Base-by-base conservation (phyloP, 2,888 invertebrate species). In the Cataglyphis livida region DNA sequence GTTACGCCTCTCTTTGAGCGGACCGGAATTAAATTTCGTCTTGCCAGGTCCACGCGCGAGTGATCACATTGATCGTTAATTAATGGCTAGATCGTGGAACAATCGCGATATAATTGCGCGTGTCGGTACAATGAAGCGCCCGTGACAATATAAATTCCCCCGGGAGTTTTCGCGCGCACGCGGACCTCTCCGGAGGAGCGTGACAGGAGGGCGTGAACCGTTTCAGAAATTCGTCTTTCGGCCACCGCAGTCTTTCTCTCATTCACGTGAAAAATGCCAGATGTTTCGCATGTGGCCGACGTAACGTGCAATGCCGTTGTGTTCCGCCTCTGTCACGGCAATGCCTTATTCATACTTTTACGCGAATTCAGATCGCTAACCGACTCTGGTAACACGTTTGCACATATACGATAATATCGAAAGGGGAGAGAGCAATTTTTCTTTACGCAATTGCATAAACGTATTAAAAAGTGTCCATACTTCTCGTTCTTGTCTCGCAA, bases 231-330 rank as follows among this genome's bases (percentile, higher is more conserved):
- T 93, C 93, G 94, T 94, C 93, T 93, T 93, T 92, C 85, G 90
- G 75, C 85, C 87, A 48, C 78, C 73, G 68, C 81, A 74, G 83
- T 88, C 89, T 87, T 90, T 93, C 91, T 93, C 91, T 93, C 93
- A 93, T 94, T 94, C 93, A 93, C 93, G 93, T 92, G 92, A 94
- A 94, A 93, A 94, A 93, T 94, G 94, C 94, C 94, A 94, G 94
- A 94, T 94, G 94, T 94, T 93, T 92, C 93, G 93, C 94, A 94
- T 94, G 94, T 94, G 94, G 93, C 90, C 91, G 91, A 83, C 85
- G 85, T 76, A 89, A 88, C 90, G 88, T 87, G 87, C 88, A 86
- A 78, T 85, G 87, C 87, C 86, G 86, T 88, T 62, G 64, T 85
- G 86, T 90, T 88, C 86, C 88, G 85, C 85, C 83, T 88, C 82